Percentiles rank a stretch among this genome's conserved stretches.
These are phyloP conservation scores for Penaeus indicus DNA, from an alignment of 1,140 invertebrate genomes.

Conservation along the genomic window DNA sequence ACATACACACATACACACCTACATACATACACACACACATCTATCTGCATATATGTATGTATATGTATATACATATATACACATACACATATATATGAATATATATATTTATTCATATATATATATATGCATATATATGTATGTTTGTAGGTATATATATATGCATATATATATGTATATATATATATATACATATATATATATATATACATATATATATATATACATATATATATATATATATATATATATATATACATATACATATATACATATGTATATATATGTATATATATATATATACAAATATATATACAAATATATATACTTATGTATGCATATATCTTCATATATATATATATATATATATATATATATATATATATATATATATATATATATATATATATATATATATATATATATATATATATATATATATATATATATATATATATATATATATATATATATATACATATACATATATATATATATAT, in stretches of 20 bases:
- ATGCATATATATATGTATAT: too few species aligned
- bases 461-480: background rate
- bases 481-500: background rate
- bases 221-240: slow-evolving; percentile 42
- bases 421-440: background rate
- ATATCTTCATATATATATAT: background rate
- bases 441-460: slow-evolving; percentile 15
- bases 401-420: slow-evolving; percentile 4
- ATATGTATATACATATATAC: background rate
- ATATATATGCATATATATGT: slow-evolving; percentile 26
- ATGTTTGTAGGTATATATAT: background rate
- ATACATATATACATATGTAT: slow-evolving; percentile 38
- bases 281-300: background rate
- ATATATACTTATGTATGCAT: slow-evolving; percentile 24
- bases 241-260: slow-evolving; percentile 34
- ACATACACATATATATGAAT: background rate
- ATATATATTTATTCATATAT: background rate
- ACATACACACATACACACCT: too few species aligned
- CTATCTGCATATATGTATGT: background rate
- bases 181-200: too few species aligned
- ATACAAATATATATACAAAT: slow-evolving; percentile 27
- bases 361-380: background rate
- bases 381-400: slow-evolving; percentile 8
- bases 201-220: slow-evolving; percentile 19
- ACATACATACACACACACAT: too few species aligned